Evolutionary conservation across 2,797 vertebrate species (phyloP).

Genomic region (Enteromius treurensis): DNA sequence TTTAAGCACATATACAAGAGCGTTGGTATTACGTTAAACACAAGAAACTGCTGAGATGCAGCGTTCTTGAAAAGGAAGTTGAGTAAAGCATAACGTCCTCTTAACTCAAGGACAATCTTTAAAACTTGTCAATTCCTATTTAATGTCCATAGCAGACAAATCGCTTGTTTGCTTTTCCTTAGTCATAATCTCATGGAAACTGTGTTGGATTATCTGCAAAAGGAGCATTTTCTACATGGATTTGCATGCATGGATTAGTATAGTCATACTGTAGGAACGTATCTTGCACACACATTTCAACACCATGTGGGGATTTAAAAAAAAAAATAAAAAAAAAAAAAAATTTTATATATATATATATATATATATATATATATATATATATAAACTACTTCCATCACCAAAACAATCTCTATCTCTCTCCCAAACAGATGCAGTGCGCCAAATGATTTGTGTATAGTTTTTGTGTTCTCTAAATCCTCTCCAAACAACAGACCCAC

Average conservation of each 20-base stretch:
- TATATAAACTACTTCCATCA: conserved; percentile 35
- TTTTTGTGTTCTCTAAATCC: conserved; percentile 26
- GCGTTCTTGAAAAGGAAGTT: not conserved
- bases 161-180: conserved; percentile 49
- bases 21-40: not conserved
- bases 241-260: conserved; percentile 80
- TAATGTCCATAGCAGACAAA: conserved; percentile 18
- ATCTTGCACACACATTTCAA: conserved; percentile 66
- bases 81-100: not conserved
- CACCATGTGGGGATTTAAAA: conserved; percentile 2
- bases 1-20: not conserved
- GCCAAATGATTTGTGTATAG: conserved; percentile 16
- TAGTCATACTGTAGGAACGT: conserved; percentile 74
- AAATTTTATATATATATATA: too few relatives aligned
- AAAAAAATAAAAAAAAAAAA: too few relatives aligned
- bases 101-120: not conserved
- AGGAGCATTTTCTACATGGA: conserved; percentile 77
- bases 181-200: conserved; percentile 78
- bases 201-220: conserved; percentile 79
- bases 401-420: conserved; percentile 21
- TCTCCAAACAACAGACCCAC: conserved; percentile 38
- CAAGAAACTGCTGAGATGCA: not conserved
- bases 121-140: not conserved
- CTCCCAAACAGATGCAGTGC: conserved; percentile 6
- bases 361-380: too few relatives aligned